Percentiles rank a stretch among this genome's conserved stretches.
Evolutionary conservation across 2,888 invertebrate genomes (phyloP).

Genomic region (Galerucella pusilla): DNA sequence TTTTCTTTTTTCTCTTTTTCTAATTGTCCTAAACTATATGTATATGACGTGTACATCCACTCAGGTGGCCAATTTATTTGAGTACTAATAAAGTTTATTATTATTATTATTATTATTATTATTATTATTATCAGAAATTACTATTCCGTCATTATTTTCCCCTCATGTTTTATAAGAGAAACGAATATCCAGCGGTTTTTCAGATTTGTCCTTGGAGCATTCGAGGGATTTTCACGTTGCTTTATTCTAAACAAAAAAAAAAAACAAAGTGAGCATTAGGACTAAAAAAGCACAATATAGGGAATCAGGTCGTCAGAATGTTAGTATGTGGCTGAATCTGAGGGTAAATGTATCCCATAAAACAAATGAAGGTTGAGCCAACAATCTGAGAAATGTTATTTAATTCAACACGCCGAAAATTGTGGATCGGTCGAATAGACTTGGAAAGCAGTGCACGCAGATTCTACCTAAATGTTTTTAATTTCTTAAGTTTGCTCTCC

Average conservation of each 20-base stretch:
- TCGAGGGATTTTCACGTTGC: constrained; percentile 10
- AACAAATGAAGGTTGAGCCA: constrained; percentile 54
- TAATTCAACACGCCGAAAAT: constrained; percentile 59
- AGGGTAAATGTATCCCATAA: constrained; percentile 53
- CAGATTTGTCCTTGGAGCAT: background rate
- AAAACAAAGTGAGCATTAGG: constrained; percentile 21
- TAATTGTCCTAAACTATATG: too few relatives aligned
- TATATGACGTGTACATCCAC: too few relatives aligned
- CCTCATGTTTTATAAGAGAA: background rate
- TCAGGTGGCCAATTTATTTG: too few relatives aligned
- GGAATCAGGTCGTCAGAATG: constrained; percentile 32
- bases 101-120: too few relatives aligned
- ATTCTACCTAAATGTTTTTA: background rate
- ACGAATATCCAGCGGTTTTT: background rate
- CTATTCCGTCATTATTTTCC: background rate
- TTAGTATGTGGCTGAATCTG: constrained; percentile 27
- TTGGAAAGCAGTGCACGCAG: background rate
- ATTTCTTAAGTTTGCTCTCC: too few relatives aligned
- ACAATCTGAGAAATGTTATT: constrained; percentile 58
- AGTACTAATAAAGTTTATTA: too few relatives aligned
- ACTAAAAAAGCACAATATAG: constrained; percentile 21
- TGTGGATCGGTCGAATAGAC: constrained; percentile 47
- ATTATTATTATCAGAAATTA: too few relatives aligned
- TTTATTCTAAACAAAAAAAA: constrained; percentile 21
- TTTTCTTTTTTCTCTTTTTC: too few relatives aligned